These are phyloP conservation scores for Triops cancriformis DNA, from an alignment of 1,140 invertebrate genomes.

Conservation along the genomic window DNA sequence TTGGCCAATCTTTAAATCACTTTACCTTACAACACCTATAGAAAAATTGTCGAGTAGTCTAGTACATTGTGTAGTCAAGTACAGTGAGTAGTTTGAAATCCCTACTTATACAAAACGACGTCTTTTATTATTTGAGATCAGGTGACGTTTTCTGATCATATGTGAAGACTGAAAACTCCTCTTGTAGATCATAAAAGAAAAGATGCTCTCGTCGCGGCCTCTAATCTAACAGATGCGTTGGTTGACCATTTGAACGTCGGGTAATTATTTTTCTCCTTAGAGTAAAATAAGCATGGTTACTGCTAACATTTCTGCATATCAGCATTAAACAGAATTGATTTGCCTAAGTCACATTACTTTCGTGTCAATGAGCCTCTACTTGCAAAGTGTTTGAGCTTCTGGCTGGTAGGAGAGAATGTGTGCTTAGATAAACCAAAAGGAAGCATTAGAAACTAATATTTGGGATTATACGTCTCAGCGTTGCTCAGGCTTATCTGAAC, in stretches of 20 bases:
- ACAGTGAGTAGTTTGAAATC: too few relatives aligned
- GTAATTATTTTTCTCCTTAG: constrained; percentile 47
- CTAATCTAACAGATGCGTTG: constrained; percentile 81
- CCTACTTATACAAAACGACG: background rate
- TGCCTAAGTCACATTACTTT: too few relatives aligned
- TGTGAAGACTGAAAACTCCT: constrained; percentile 31
- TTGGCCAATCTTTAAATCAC: too few relatives aligned
- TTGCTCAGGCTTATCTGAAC: constrained; percentile 95
- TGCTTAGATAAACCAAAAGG: background rate
- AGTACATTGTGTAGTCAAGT: too few relatives aligned
- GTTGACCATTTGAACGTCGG: constrained; percentile 96
- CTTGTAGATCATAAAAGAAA: constrained; percentile 78
- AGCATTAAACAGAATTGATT: too few relatives aligned
- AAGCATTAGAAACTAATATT: constrained; percentile 12
- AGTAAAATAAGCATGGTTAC: background rate
- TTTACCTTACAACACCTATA: too few relatives aligned
- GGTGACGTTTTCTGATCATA: background rate
- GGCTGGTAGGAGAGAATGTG: background rate
- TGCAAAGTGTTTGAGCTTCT: too few relatives aligned
- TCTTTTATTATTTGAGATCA: background rate
- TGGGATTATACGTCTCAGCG: constrained; percentile 49
- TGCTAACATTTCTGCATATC: background rate
- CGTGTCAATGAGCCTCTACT: too few relatives aligned
- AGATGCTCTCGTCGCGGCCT: constrained; percentile 84
- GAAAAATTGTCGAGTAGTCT: too few relatives aligned